These are phyloP conservation scores for Lasaia peninsularis DNA, from an alignment of 1,140 invertebrate species.

Conservation along the genomic window DNA sequence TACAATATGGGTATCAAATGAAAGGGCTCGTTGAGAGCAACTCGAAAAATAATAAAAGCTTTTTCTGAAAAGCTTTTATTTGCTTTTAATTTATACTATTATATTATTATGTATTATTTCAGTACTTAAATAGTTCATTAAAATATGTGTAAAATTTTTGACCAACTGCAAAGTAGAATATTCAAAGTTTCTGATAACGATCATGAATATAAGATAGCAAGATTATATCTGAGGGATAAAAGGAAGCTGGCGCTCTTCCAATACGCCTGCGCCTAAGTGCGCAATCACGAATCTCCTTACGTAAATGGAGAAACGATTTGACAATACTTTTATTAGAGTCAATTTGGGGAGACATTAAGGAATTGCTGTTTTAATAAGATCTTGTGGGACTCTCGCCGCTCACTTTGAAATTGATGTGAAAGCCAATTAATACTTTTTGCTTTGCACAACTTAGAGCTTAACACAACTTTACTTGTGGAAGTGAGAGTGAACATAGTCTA, in stretches of 20 bases:
- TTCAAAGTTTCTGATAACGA: slow-evolving; percentile 21
- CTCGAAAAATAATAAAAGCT: no score
- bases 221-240: slow-evolving; percentile 27
- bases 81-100: no score
- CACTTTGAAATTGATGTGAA: no score
- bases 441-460: no score
- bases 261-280: slow-evolving; percentile 23
- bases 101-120: no score
- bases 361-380: slow-evolving; percentile 12
- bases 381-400: background rate
- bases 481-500: no score
- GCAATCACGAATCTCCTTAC: slow-evolving; percentile 20
- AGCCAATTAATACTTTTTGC: no score
- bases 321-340: slow-evolving; percentile 56
- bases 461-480: no score
- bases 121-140: background rate
- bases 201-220: slow-evolving; percentile 25
- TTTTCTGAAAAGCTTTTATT: no score
- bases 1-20: no score
- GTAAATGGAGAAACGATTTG: slow-evolving; percentile 51
- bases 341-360: slow-evolving; percentile 38
- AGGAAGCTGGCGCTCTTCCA: slow-evolving; percentile 26
- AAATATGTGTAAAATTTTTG: background rate
- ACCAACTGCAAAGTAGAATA: background rate
- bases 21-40: no score